Evolutionary conservation across 2,888 invertebrate genomes (phyloP).

Genomic region (Oligia fasciuncula): DNA sequence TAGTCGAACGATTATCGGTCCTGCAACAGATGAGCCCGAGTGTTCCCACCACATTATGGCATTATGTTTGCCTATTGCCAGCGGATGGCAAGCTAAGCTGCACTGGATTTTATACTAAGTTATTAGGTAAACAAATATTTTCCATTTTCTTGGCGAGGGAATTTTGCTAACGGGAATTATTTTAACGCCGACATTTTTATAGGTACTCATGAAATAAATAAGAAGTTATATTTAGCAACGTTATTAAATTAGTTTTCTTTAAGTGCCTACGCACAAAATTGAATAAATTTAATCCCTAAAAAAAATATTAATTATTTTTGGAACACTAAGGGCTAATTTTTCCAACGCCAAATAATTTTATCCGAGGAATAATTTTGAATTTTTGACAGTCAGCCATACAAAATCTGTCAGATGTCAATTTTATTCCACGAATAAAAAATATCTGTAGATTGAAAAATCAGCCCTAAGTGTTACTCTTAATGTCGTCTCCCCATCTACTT

Average conservation of each 20-base stretch:
- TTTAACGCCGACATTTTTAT: neutral
- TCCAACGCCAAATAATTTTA: too few species aligned
- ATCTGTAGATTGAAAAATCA: too few species aligned
- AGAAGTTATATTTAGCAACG: neutral
- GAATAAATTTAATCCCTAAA: neutral
- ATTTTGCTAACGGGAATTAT: conserved; percentile 19
- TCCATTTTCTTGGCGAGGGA: neutral
- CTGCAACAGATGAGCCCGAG: conserved; percentile 67
- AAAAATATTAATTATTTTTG: neutral
- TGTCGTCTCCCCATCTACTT: neutral
- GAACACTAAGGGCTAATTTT: neutral
- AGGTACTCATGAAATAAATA: neutral
- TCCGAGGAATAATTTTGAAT: too few species aligned
- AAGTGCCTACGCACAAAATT: neutral
- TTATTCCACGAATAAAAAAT: too few species aligned
- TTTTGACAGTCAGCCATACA: too few species aligned
- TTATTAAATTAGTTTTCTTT: neutral
- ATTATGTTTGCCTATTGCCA: conserved; percentile 58
- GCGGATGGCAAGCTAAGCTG: conserved; percentile 47
- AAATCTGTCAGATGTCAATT: too few species aligned
- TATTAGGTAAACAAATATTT: conserved; percentile 55
- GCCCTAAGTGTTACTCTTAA: neutral
- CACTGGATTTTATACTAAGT: conserved; percentile 50
- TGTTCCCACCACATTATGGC: conserved; percentile 58
- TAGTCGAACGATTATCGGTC: conserved; percentile 64